Percentiles rank a stretch among this genome's conserved stretches.
These are phyloP conservation scores for Streptopelia turtur DNA, from an alignment of 2,797 vertebrate species.

Conservation along the genomic window DNA sequence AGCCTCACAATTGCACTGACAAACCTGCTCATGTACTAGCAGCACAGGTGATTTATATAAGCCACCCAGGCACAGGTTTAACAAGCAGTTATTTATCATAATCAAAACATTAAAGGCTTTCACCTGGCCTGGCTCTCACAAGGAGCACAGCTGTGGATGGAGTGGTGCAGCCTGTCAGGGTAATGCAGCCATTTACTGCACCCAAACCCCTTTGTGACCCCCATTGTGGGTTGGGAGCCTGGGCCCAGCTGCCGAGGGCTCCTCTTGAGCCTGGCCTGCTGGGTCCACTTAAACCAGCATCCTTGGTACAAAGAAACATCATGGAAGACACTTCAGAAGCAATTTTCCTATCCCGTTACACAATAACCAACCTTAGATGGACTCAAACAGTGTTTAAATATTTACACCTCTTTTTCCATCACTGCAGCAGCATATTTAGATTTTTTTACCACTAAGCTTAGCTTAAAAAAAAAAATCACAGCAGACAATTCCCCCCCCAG, in stretches of 20 bases:
- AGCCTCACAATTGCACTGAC: background rate
- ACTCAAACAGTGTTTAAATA: background rate
- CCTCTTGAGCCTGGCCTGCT: background rate
- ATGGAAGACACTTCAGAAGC: background rate
- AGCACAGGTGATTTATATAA: background rate
- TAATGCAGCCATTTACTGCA: background rate
- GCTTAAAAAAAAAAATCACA: background rate
- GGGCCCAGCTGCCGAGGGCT: rapidly evolving
- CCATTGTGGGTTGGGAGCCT: rapidly evolving
- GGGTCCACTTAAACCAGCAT: background rate
- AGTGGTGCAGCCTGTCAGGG: background rate
- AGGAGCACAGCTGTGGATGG: background rate
- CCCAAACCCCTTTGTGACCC: rapidly evolving
- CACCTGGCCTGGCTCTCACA: background rate
- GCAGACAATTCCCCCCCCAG: background rate
- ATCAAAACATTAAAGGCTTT: constrained; percentile 19
- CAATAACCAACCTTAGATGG: background rate
- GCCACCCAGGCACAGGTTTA: background rate
- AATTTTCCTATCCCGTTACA: background rate
- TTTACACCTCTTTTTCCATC: background rate
- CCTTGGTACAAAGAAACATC: background rate
- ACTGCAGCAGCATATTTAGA: background rate
- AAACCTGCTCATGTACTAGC: background rate
- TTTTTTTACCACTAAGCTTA: background rate
- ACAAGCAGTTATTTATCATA: background rate